A percentile compares a stretch with the other conserved stretches of the same genome.
These are phyloP conservation scores for Apodemus speciosus DNA, from an alignment of 2,113 vertebrate species.

Conservation along the genomic window DNA sequence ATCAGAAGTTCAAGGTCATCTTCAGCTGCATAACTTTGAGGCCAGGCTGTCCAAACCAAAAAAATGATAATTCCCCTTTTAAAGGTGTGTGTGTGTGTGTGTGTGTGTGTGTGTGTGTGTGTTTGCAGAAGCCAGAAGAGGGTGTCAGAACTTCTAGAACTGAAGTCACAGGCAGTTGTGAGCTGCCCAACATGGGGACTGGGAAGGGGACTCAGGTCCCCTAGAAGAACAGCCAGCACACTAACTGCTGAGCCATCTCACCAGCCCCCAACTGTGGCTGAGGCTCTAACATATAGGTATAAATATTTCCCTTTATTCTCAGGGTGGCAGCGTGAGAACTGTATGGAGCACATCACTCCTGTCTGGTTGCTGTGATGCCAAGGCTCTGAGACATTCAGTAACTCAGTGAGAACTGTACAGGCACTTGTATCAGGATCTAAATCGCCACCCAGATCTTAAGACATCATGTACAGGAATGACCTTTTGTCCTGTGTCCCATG, in stretches of 20 bases:
- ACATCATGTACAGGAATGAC: background rate
- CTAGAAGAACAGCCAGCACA: background rate
- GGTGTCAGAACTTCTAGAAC: background rate
- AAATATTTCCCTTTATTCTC: background rate
- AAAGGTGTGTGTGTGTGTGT: background rate
- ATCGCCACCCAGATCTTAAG: background rate
- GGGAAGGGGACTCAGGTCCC: background rate
- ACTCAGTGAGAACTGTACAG: background rate
- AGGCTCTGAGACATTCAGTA: background rate
- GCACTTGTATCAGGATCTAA: slow-evolving; percentile 7
- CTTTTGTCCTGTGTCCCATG: background rate
- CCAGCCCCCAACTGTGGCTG: background rate
- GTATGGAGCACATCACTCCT: background rate
- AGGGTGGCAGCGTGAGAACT: background rate
- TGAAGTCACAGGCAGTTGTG: background rate
- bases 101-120: background rate
- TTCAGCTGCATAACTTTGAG: background rate
- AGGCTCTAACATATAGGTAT: background rate
- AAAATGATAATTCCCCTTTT: background rate
- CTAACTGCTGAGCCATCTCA: background rate
- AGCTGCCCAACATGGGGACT: background rate
- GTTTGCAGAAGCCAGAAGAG: background rate
- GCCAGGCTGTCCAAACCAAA: background rate
- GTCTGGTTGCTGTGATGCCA: background rate
- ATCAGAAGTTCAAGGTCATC: background rate